Percentiles rank a stretch among this genome's conserved stretches.
phyloP scores from a whole-genome alignment of 1,140 invertebrate genomes.

The Pentalonia nigronervosa region DNA sequence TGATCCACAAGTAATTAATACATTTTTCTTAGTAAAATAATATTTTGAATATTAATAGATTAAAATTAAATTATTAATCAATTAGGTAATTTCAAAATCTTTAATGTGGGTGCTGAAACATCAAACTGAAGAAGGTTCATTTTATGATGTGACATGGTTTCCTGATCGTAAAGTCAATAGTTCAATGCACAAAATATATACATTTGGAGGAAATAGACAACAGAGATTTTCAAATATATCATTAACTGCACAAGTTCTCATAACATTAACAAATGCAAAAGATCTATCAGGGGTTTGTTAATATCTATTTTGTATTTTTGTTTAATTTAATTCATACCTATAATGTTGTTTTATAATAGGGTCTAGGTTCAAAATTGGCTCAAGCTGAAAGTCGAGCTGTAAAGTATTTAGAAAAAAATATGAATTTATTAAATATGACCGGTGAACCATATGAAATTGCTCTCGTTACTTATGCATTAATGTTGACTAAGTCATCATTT shows the following conservation, averaged over 20 bases:
- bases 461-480: constrained; percentile 86
- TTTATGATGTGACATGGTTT: constrained; percentile 84
- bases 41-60: not conserved
- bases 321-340: not conserved
- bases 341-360: constrained; percentile 63
- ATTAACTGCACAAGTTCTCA: constrained; percentile 87
- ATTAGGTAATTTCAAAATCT: constrained; percentile 76
- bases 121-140: constrained; percentile 81
- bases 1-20: constrained; percentile 71
- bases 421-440: constrained; percentile 74
- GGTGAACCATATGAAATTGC: constrained; percentile 85
- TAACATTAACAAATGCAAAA: constrained; percentile 81
- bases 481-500: constrained; percentile 78
- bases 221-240: constrained; percentile 80
- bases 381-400: constrained; percentile 76
- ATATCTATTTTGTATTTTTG: not conserved
- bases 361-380: constrained; percentile 75
- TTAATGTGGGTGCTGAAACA: constrained; percentile 82
- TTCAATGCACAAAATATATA: constrained; percentile 67
- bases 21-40: constrained; percentile 56
- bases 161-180: constrained; percentile 85
- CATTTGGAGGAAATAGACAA: constrained; percentile 61
- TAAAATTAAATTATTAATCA: constrained; percentile 21
- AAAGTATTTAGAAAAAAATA: constrained; percentile 83
- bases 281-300: constrained; percentile 75